These are phyloP conservation scores for Kradibia gibbosae DNA, from an alignment of 1,140 invertebrate genomes.

Conservation along the genomic window DNA sequence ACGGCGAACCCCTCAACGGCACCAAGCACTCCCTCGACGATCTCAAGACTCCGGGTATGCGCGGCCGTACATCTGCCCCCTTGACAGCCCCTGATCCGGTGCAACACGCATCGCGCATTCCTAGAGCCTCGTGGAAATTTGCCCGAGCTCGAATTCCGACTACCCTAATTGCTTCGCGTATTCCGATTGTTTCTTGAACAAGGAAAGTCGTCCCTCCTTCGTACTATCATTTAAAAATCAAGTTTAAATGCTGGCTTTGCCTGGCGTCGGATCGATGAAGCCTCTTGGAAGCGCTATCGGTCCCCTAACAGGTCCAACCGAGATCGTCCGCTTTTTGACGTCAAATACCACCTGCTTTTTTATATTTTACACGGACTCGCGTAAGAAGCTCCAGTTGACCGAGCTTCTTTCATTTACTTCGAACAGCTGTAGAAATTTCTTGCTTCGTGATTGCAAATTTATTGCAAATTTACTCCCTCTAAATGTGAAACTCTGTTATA, in stretches of 20 bases:
- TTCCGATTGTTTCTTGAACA: background rate
- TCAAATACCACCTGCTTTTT: too few relatives aligned
- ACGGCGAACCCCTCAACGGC: slow-evolving; percentile 74
- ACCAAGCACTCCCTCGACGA: slow-evolving; percentile 27
- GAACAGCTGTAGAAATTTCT: background rate
- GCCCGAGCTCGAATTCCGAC: background rate
- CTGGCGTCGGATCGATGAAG: background rate
- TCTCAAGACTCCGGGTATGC: slow-evolving; percentile 15
- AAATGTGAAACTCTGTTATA: background rate
- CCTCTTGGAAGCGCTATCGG: background rate
- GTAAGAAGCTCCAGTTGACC: too few relatives aligned
- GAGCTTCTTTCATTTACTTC: background rate
- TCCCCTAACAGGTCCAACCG: too few relatives aligned
- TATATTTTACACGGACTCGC: too few relatives aligned
- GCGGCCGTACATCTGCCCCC: background rate
- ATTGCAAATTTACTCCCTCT: background rate
- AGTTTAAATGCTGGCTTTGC: background rate
- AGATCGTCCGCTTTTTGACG: too few relatives aligned
- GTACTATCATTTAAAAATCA: background rate
- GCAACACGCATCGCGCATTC: background rate
- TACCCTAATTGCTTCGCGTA: slow-evolving; percentile 1
- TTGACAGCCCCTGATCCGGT: background rate
- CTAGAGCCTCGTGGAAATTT: background rate
- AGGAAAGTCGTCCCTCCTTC: background rate
- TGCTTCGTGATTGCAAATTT: background rate